Conservation (phyloP, 2,888 invertebrate species). For the Campoplex nolae region DNA sequence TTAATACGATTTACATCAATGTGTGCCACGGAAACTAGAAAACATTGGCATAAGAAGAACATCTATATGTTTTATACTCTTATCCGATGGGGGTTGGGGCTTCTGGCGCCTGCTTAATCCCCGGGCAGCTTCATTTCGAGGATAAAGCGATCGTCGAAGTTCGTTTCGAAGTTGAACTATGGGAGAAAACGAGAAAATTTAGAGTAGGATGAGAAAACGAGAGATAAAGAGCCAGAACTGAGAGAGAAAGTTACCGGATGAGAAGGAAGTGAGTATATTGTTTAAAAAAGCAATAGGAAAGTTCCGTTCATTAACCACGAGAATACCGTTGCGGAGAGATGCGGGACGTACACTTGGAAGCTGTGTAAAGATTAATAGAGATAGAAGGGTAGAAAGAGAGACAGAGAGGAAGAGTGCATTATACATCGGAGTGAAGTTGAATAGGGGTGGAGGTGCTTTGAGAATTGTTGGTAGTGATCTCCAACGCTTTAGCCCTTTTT, state of each 20-base stretch:
- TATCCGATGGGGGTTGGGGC: slow-evolving; percentile 27
- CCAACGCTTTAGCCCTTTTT: slow-evolving; percentile 43
- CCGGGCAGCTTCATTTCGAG: slow-evolving; percentile 62
- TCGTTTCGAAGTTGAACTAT: slow-evolving; percentile 74
- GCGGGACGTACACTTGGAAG: slow-evolving; percentile 12
- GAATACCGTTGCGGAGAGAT: slow-evolving; percentile 61
- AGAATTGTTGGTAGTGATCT: slow-evolving; percentile 66
- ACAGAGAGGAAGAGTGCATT: neutral
- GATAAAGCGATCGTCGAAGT: slow-evolving; percentile 75
- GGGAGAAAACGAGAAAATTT: slow-evolving; percentile 50
- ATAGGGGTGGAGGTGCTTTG: slow-evolving; percentile 50
- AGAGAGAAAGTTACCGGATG: slow-evolving; percentile 24
- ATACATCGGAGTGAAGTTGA: slow-evolving; percentile 43
- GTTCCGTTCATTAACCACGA: slow-evolving; percentile 75
- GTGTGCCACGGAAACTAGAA: neutral
- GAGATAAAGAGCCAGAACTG: slow-evolving; percentile 1
- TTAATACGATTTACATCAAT: slow-evolving; percentile 8
- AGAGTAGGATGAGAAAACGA: slow-evolving; percentile 26
- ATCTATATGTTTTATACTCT: slow-evolving; percentile 43
- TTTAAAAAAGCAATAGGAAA: slow-evolving; percentile 77
- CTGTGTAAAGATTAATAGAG: slow-evolving; percentile 39
- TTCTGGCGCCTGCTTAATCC: slow-evolving; percentile 53
- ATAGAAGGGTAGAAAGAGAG: slow-evolving; percentile 17
- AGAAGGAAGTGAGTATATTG: slow-evolving; percentile 68
- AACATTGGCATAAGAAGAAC: slow-evolving; percentile 18